Evolutionary conservation across 2,888 invertebrate genomes (phyloP), one percentile per base, ranked within the genome.

Genomic region (Idaea dimidiata): DNA sequence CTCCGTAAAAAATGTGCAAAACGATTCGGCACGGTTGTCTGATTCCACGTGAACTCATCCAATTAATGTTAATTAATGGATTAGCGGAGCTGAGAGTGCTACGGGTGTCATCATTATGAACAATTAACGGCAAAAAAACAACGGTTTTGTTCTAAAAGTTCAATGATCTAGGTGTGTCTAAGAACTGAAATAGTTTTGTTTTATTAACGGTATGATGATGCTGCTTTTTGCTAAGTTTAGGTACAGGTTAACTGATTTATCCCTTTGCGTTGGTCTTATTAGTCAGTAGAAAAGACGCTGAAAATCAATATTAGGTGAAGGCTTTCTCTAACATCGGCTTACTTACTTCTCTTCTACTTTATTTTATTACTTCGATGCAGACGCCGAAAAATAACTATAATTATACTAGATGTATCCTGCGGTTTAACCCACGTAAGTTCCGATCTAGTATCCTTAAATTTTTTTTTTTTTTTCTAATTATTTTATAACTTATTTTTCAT

Each of bases 21-120:
- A 16, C 62, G 17, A 66, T 69, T 70, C 71, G 75, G 74, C 72
- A 76, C 79, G 79, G 77, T 80, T 61, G 70, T 70, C 70, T 76
- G 76, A 62, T 65, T 73, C 76, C 78, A 78, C 81, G 81, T 79
- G 83, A 87, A 86, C 79, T 73, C 72, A 74, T 76, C 80, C 79
- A 87, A 86, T 87, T 86, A 88, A 81, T 72, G 74, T 74, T 84
- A 84, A 86, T 84, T 79, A 86, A 80, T 81, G 78, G 72, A 80
- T 81, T 80, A 76, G 60, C 67, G 58, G 62, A 59, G 62, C 59
- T 59, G 53, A 31, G 17, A 62, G 62, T 68, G 64, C 71, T 66
- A 69, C 72, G 64, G 69, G 70, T 69, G 69, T 68, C 69, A 68
- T 66, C 64, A 66, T 69, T 67, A 69, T 67, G 63, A 69, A 66